Evolutionary conservation across 53 echinoderm and acorn worm genomes (phyloP).

Genomic region (Stichopus horrens): DNA sequence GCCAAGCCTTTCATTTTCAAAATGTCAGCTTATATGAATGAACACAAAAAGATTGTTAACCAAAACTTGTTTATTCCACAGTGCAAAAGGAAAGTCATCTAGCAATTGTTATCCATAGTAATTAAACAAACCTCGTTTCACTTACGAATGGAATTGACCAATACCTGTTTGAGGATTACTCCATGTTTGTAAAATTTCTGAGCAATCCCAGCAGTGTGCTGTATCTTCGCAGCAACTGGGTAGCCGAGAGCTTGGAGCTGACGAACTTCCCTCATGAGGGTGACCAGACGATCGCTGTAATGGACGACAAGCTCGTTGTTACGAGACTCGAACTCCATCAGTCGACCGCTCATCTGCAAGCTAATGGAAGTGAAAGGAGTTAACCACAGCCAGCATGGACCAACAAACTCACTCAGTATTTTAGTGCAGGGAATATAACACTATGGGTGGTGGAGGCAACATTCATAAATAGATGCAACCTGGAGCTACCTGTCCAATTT

Average conservation of each 20-base stretch:
- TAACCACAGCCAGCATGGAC: not conserved
- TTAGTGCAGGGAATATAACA: not conserved
- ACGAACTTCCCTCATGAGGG: slow-evolving; percentile 90
- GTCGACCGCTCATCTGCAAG: slow-evolving; percentile 90
- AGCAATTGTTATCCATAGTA: too few relatives aligned
- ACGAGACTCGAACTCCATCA: slow-evolving; percentile 96
- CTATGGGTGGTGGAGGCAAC: too few relatives aligned
- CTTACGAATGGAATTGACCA: not conserved
- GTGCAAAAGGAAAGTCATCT: too few relatives aligned
- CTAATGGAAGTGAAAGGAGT: slow-evolving; percentile 35
- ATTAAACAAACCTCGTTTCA: too few relatives aligned
- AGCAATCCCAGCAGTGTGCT: slow-evolving; percentile 84
- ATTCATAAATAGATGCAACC: too few relatives aligned
- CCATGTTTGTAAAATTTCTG: slow-evolving; percentile 99
- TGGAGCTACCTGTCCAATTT: too few relatives aligned
- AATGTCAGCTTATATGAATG: too few relatives aligned
- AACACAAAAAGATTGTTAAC: too few relatives aligned
- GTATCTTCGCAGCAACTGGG: slow-evolving; percentile 94
- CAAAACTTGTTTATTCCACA: too few relatives aligned
- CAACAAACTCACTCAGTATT: not conserved
- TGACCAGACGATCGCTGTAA: slow-evolving; percentile 96
- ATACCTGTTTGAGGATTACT: slow-evolving; percentile 95
- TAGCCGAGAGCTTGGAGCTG: slow-evolving; percentile 91
- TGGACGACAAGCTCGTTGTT: slow-evolving; percentile 89
- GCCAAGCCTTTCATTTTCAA: too few relatives aligned